Conservation (phyloP, 2,797 vertebrate species). For the Aulostomus chinensis region DNA sequence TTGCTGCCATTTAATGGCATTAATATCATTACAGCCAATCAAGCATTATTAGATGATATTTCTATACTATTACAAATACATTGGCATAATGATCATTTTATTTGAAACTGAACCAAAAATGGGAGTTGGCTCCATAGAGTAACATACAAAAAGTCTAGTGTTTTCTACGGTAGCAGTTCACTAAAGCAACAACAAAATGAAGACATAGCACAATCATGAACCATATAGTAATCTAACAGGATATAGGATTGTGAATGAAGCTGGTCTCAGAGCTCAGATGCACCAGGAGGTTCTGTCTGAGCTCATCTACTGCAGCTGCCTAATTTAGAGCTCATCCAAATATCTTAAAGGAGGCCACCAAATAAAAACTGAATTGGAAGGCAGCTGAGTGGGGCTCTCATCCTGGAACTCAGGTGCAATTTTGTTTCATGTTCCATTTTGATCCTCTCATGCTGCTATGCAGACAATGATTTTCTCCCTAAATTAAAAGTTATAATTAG, state of each 20-base stretch:
- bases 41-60: no score
- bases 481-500: slow-evolving; percentile 45
- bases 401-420: slow-evolving; percentile 48
- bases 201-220: no score
- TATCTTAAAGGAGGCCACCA: slow-evolving; percentile 14
- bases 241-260: slow-evolving; percentile 14
- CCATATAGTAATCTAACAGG: neutral
- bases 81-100: no score
- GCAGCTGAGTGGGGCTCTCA: slow-evolving; percentile 15
- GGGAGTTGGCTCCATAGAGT: no score
- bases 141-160: neutral
- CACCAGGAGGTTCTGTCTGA: slow-evolving; percentile 26
- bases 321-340: slow-evolving; percentile 15
- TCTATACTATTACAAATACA: no score
- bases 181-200: no score
- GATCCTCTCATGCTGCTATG: slow-evolving; percentile 5
- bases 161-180: neutral
- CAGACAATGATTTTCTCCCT: slow-evolving; percentile 32
- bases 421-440: slow-evolving; percentile 20
- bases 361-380: slow-evolving; percentile 16
- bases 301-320: slow-evolving; percentile 27
- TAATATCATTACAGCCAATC: no score
- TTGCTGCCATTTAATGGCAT: no score
- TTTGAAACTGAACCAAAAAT: no score
- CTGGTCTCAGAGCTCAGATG: slow-evolving; percentile 16